Base-by-base conservation (phyloP, 2,797 vertebrate species). In the Diplodus puntazzo region DNA sequence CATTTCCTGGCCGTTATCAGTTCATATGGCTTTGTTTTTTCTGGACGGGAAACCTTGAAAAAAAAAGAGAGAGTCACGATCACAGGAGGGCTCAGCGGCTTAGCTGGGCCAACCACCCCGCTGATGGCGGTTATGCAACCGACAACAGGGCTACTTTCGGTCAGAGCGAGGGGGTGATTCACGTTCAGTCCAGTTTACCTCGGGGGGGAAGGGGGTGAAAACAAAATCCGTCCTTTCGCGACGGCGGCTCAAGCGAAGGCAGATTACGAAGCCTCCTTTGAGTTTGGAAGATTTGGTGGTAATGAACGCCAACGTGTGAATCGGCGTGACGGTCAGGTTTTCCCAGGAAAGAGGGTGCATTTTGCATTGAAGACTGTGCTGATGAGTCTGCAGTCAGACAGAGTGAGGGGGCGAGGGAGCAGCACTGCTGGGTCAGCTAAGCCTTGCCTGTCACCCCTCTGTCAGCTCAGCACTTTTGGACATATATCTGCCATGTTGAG, bases 381-480 rank as follows among this genome's bases (percentile, higher is more conserved):
- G 91, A 91, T 87, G 88, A 88, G 82, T 89, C 75, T 85, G 81
- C 87, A 89, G 85, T 89, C 82, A 79, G 87, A 88, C 79, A 84
- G 70, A 75, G 73, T 60, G 72, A 81, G 73, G 69, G 81, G 34
- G 30, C 21, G 54, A 7, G 87, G 65, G 83, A 75, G 77, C 78
- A 77, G 84, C 66, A 58, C 49, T 95, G 94, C 94, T 94, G 94
- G 94, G 90, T 96, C 96, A 96, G 96, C 94, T 88, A 91, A 91
- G 90, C 79, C 91, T 87, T 88, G 82, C 85, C 88, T 88, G 89
- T 89, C 80, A 88, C 88, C 92, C 87, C 92, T 91, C 86, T 92
- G 94, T 89, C 89, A 80, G 92, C 92, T 97, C 96, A 97, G 95
- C 96, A 93, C 85, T 94, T 95, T 93, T 85, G 77, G 75, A 85